phyloP scores from a whole-genome alignment of 2,797 vertebrate species.

The Rhinatrema bivittatum region DNA sequence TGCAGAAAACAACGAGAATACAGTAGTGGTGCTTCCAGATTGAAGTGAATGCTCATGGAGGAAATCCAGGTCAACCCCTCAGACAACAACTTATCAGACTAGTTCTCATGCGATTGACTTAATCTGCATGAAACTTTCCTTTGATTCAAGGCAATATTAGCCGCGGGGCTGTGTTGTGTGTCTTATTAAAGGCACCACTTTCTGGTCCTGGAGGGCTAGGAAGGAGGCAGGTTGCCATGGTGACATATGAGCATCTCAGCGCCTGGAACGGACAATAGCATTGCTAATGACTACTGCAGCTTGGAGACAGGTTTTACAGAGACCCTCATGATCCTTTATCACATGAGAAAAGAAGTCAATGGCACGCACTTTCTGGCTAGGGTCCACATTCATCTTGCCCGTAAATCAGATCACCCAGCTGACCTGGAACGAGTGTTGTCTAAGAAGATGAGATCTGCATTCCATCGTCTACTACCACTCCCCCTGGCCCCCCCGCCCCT shows the following conservation, averaged over 20 bases:
- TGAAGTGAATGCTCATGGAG: too few species aligned
- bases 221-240: conserved; percentile 1
- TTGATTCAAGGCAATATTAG: conserved; percentile 2
- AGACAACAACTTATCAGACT: background rate
- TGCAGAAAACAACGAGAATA: too few species aligned
- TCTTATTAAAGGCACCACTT: conserved; percentile 12
- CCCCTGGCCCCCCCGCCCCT: too few species aligned
- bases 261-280: conserved; percentile 8
- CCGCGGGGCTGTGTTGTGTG: background rate
- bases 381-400: too few species aligned
- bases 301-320: background rate
- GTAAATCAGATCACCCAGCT: too few species aligned
- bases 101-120: conserved; percentile 7
- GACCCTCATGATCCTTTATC: background rate
- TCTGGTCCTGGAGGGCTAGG: background rate
- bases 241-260: background rate
- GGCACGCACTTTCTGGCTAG: too few species aligned
- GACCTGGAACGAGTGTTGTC: too few species aligned
- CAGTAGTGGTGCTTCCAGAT: too few species aligned
- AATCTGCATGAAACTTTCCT: conserved; percentile 14
- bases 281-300: conserved; percentile 1
- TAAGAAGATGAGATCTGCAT: too few species aligned
- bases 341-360: too few species aligned
- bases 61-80: too few species aligned
- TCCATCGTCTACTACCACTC: too few species aligned